Conservation (phyloP, 23 tunicate species). For the Ciona savignyi region DNA sequence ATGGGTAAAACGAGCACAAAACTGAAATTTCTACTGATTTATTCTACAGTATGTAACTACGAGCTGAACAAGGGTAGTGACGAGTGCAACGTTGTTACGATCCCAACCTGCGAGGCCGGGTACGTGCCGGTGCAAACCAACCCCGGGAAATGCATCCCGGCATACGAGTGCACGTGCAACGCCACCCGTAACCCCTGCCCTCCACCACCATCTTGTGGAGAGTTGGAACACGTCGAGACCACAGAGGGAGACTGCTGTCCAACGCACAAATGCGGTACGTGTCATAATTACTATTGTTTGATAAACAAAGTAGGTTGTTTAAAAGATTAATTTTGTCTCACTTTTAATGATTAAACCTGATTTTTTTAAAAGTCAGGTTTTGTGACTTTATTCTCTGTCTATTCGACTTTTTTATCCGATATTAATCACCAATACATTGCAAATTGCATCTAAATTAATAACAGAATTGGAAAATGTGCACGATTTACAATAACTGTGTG, state of each 20-base stretch:
- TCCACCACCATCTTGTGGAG: constrained; percentile 33
- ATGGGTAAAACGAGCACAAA: no score
- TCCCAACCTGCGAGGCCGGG: constrained; percentile 63
- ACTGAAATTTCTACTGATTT: no score
- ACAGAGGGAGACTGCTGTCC: constrained; percentile 75
- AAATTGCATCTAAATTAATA: no score
- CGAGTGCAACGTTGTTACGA: constrained; percentile 24
- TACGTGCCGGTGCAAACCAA: constrained; percentile 37
- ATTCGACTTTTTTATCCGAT: no score
- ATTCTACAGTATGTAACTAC: constrained; percentile 68
- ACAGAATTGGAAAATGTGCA: no score
- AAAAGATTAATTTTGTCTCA: background rate
- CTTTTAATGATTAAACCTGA: no score
- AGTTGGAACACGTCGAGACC: constrained; percentile 50
- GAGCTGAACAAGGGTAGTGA: constrained; percentile 27
- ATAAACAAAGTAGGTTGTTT: background rate
- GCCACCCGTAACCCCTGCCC: constrained; percentile 52
- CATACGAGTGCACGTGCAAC: constrained; percentile 76
- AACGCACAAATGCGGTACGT: constrained; percentile 63
- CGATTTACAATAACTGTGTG: no score
- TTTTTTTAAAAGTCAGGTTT: no score
- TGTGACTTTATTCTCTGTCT: no score
- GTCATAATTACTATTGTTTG: no score
- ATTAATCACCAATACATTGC: background rate
- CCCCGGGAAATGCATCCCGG: constrained; percentile 63